These are phyloP conservation scores for Exaiptasia diaphana DNA, from an alignment of 64 coral and sea anemone genomes.

Conservation along the genomic window DNA sequence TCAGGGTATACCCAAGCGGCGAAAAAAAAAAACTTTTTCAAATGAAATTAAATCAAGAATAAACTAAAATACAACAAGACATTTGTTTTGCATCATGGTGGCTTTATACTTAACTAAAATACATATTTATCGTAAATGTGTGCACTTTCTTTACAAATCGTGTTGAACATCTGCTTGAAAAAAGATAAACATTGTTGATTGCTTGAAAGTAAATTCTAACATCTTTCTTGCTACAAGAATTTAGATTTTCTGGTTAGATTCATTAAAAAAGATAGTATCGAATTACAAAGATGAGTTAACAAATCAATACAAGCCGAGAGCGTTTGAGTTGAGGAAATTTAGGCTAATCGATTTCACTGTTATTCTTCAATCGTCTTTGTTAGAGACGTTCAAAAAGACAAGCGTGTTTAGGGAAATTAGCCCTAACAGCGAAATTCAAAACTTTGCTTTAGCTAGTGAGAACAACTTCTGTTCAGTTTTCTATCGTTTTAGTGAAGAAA, in stretches of 20 bases:
- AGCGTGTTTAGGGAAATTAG: conserved; percentile 19
- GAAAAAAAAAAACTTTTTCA: neutral
- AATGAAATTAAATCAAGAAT: neutral
- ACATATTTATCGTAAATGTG: neutral
- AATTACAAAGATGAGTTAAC: too few relatives aligned
- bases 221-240: too few relatives aligned
- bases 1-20: neutral
- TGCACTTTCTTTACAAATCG: neutral
- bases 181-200: neutral
- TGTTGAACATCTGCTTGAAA: neutral
- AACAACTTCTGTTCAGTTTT: too few relatives aligned
- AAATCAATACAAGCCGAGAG: too few relatives aligned
- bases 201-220: too few relatives aligned
- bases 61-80: neutral
- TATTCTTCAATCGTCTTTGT: conserved; percentile 10
- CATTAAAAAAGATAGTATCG: too few relatives aligned
- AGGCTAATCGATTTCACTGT: too few relatives aligned
- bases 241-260: too few relatives aligned
- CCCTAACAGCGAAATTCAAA: neutral
- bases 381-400: neutral
- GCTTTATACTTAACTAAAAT: neutral
- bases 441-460: too few relatives aligned
- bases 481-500: too few relatives aligned
- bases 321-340: too few relatives aligned
- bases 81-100: neutral